Evolutionary conservation across 2,888 invertebrate genomes (phyloP), one percentile per base, ranked within the genome.

Genomic region (Amitus sp.): DNA sequence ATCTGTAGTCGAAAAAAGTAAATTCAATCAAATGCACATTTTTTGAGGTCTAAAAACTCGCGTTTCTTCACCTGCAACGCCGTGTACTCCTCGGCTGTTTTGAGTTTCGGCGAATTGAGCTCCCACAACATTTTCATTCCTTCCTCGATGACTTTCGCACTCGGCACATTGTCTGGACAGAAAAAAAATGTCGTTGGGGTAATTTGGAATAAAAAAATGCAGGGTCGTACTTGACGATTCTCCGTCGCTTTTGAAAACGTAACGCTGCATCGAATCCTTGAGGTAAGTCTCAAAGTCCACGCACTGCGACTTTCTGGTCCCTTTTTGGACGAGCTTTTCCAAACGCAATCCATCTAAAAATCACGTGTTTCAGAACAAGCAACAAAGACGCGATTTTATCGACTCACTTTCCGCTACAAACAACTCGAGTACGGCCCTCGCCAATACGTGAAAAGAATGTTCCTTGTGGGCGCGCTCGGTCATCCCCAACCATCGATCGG

Each of bases 361-460:
- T n/a, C 15, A 13, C 12, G 12, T 39, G 7, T 23, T n/a, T 19
- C 3, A 43, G 27, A n/a, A 10, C 28, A 23, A 6, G 23, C 23
- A 5, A 5, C 23, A 7, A 23, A 23, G 23, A 23, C 7, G 23
- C 23, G 7, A 23, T 23, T 7, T 23, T 23, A 10, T 53, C 13
- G 33, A 71, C 85, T 84, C 83, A 90, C 90, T 84, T 78, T 82
- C 76, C 23, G 76, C 71, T 2, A 87, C 86, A 69, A 88, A 87
- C 15, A 86, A 78, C 76, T 92, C 88, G 47, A 90, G 79, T 10
- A 89, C 82, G 12, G 88, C 90, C 73, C 93, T 73, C 19, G 79
- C 76, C 33, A 82, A 70, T 46, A 78, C 76, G 43, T 76, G 68
- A 66, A 80, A 77, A 0, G 80, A 72, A 68, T 81, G 81, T 54